Conservation (phyloP, 2,888 invertebrate species). For the Drosophila eohydei region DNA sequence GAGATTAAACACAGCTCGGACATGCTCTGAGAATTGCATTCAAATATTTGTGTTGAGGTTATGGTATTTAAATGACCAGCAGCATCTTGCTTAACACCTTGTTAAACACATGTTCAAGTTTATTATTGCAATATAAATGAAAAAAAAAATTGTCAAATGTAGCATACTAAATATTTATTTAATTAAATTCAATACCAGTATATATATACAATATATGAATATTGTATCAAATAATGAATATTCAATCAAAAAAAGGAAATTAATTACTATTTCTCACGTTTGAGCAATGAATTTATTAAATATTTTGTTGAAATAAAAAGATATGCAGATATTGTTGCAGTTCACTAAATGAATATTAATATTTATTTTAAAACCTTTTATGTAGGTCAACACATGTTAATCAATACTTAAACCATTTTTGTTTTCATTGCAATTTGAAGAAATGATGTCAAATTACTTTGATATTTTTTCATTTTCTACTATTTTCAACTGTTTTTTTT, state of each 20-base stretch:
- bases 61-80: not conserved
- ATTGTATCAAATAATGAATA: no score
- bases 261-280: not conserved
- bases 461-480: not conserved
- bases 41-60: constrained; percentile 16
- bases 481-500: not conserved
- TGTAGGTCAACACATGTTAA: not conserved
- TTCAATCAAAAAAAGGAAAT: not conserved
- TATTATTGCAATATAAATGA: not conserved
- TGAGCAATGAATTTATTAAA: no score
- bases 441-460: not conserved
- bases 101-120: not conserved
- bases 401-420: not conserved
- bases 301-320: no score
- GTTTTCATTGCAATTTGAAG: not conserved
- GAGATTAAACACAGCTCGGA: constrained; percentile 4
- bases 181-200: not conserved
- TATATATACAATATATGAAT: not conserved
- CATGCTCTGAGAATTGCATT: constrained; percentile 10
- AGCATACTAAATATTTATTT: not conserved
- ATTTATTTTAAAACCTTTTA: not conserved
- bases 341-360: no score
- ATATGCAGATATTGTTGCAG: no score
- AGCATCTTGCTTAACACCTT: not conserved
- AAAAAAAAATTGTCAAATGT: not conserved